Evolutionary conservation across 2,797 vertebrate genomes (phyloP).

Genomic region (Mionectes olivaceus): DNA sequence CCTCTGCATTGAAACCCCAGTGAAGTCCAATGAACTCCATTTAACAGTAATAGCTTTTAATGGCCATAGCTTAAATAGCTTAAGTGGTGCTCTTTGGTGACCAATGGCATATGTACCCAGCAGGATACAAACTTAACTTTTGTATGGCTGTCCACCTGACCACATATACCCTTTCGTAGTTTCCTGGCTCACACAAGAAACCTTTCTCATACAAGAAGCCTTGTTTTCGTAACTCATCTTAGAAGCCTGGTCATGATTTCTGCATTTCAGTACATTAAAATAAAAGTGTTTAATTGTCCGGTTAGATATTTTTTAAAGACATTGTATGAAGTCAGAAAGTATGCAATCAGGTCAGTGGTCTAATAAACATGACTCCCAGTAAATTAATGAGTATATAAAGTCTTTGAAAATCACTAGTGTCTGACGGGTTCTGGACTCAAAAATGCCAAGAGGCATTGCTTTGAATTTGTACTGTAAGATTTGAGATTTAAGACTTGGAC

Average conservation of each 20-base stretch:
- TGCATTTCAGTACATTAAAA: neutral
- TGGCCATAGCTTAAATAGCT: neutral
- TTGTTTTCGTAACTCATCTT: neutral
- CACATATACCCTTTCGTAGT: neutral
- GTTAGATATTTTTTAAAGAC: neutral
- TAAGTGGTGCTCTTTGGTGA: neutral
- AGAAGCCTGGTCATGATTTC: neutral
- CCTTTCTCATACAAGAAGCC: neutral
- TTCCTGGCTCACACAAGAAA: neutral
- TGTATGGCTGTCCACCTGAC: neutral
- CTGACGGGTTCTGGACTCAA: neutral
- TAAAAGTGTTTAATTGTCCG: neutral
- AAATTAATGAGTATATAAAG: neutral
- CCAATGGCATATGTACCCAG: neutral
- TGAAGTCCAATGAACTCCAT: neutral
- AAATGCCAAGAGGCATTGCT: neutral
- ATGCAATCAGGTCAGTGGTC: neutral
- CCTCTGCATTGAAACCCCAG: neutral
- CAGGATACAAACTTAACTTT: neutral
- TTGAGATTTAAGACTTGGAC: neutral
- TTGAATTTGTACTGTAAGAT: neutral
- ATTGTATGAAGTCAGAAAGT: too few relatives aligned
- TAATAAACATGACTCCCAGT: neutral
- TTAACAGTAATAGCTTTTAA: neutral
- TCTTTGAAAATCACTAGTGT: neutral